Evolutionary conservation across 2,797 vertebrate species (phyloP), one percentile per base, ranked within the genome.

Genomic region (Megaceryle alcyon): DNA sequence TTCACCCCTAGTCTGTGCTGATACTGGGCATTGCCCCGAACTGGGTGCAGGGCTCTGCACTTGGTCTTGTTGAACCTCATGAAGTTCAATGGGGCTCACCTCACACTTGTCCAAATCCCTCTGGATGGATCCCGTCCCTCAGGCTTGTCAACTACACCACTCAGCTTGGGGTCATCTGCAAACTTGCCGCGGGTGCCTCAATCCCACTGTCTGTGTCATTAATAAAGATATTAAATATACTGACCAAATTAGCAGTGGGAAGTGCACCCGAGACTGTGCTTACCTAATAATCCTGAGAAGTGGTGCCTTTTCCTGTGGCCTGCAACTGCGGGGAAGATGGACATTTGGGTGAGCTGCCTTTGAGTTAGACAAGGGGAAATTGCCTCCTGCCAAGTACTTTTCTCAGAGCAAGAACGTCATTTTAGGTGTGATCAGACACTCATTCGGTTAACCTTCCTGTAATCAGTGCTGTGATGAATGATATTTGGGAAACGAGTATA

Each of bases 301-400:
- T 13, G 8, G 12, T 51, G 48, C 14, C 26, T 41, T 85, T 29
- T n/a, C 16, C 39, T 54, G 16, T 2, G 22, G 25, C 28, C 26
- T 20, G 41, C 14, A 11, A 0, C 25, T 3, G 31, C 7, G 4
- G 66, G 7, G 18, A 17, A 5, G 41, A 1, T 6, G 25, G 51
- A 1, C 9, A 0, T 29, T 23, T 3, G 35, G 8, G 14, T 6
- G 7, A 0, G 4, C 43, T 43, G 28, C 7, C 6, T 1, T 31
- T 14, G n/a, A 29, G 21, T 35, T n/a, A 39, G 29, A 11, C 12
- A 23, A 25, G 60, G 17, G 31, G 17, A 64, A 46, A 19, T 3
- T 7, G 22, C 8, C 1, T 33, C 5, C 14, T 48, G 54, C 56
- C 5, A 37, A 41, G 39, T 29, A 10, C 37, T 81, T 78, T 31